Conservation (phyloP, 2,113 vertebrate species). For the Echinops telfairi region DNA sequence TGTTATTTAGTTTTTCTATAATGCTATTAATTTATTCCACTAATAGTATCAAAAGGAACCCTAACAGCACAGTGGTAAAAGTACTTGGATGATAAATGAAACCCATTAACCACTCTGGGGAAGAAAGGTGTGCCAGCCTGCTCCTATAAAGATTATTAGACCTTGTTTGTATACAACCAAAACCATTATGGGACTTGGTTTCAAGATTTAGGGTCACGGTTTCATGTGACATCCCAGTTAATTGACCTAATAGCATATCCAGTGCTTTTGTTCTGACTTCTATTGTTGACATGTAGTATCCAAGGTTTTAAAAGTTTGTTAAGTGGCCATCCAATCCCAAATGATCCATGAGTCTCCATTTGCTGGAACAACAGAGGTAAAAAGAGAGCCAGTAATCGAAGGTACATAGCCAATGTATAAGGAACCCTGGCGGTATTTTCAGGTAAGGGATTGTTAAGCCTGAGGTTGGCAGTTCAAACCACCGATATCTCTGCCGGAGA, state of each 20-base stretch:
- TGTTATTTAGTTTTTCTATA: slow-evolving; percentile 10
- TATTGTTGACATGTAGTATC: neutral
- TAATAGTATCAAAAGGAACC: neutral
- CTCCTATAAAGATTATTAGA: neutral
- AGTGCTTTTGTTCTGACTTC: neutral
- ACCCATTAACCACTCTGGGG: neutral
- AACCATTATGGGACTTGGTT: neutral
- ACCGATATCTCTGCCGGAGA: too few species aligned
- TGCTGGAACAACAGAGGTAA: neutral
- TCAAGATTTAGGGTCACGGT: neutral
- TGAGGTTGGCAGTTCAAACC: too few species aligned
- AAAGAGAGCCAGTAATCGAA: neutral
- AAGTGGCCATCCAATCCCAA: neutral
- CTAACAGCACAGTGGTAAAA: neutral
- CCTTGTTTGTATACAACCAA: neutral
- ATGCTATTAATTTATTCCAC: neutral
- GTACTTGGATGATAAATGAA: neutral
- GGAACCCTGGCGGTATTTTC: too few species aligned
- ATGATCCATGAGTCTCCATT: neutral
- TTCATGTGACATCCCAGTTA: neutral
- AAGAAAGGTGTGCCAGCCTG: neutral
- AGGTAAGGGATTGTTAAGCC: too few species aligned
- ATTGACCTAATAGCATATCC: neutral
- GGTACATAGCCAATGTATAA: neutral
- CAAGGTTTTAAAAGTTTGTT: neutral